Evolutionary conservation across 2,113 vertebrate genomes (phyloP).

Genomic region (Herpetotheres cachinnans): DNA sequence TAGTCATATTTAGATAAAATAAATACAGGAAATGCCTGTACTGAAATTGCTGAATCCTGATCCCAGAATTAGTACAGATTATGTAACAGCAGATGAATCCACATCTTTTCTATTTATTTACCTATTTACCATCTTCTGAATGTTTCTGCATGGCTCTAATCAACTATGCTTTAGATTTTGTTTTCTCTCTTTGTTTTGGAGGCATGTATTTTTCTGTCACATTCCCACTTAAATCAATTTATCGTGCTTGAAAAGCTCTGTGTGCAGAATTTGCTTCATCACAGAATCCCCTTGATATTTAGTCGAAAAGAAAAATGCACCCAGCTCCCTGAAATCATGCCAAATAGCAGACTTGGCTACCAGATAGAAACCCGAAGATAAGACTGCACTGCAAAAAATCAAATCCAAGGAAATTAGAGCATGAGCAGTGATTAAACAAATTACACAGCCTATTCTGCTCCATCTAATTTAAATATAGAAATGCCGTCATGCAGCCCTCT

Average conservation of each 20-base stretch:
- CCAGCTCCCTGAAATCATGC: conserved; percentile 24
- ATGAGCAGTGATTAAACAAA: conserved; percentile 52
- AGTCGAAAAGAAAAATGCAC: conserved; percentile 22
- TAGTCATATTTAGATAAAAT: conserved; percentile 2
- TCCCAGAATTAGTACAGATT: conserved; percentile 17
- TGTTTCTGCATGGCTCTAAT: neutral
- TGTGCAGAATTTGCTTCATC: neutral
- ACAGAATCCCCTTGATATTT: conserved; percentile 9
- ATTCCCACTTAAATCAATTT: conserved; percentile 26
- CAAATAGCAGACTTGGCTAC: conserved; percentile 32
- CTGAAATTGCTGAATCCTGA: conserved; percentile 36
- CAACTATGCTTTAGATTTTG: neutral
- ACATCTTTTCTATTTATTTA: neutral
- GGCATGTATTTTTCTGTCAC: neutral
- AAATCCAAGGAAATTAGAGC: conserved; percentile 56
- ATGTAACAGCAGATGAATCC: conserved; percentile 10
- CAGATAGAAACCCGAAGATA: conserved; percentile 34
- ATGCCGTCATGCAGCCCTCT: neutral
- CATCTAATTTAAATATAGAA: conserved; percentile 60
- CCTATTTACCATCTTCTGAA: conserved; percentile 1
- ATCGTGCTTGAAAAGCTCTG: neutral
- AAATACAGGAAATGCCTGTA: conserved; percentile 36
- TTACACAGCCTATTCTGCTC: conserved; percentile 46
- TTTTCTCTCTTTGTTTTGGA: neutral
- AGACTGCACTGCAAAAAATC: conserved; percentile 45